Evolutionary conservation across 2,888 invertebrate genomes (phyloP).

Genomic region (Sphaerophoria taeniata): DNA sequence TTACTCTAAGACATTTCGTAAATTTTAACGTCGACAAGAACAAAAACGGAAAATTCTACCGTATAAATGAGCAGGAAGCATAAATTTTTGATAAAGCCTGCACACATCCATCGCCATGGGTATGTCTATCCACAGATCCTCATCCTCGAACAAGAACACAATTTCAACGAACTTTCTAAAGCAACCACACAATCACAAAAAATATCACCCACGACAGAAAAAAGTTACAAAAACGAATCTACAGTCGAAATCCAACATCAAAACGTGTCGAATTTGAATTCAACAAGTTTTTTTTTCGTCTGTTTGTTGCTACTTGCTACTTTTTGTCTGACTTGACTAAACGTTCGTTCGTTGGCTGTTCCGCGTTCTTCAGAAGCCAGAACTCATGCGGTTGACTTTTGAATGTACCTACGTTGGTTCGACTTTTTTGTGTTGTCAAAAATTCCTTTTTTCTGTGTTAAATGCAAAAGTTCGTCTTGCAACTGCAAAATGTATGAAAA

Average conservation of each 20-base stretch:
- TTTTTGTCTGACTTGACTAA: not conserved
- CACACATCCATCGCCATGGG: not conserved
- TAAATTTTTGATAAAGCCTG: not conserved
- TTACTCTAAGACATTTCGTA: not conserved
- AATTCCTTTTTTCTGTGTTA: slow-evolving; percentile 1
- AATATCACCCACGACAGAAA: not conserved
- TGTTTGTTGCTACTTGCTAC: slow-evolving; percentile 9
- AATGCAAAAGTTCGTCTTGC: slow-evolving; percentile 2
- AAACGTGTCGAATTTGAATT: slow-evolving; percentile 63
- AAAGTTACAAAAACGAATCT: slow-evolving; percentile 21
- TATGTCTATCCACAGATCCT: not conserved
- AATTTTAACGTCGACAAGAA: not conserved
- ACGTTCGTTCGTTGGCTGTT: not conserved
- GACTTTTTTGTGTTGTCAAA: slow-evolving; percentile 11
- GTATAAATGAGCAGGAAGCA: not conserved
- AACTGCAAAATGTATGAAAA: not conserved
- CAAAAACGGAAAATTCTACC: not conserved
- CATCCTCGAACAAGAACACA: too few relatives aligned
- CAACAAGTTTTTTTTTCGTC: slow-evolving; percentile 71
- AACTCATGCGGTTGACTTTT: slow-evolving; percentile 20
- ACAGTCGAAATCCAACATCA: slow-evolving; percentile 8
- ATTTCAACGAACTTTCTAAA: not conserved
- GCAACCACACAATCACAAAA: slow-evolving; percentile 14
- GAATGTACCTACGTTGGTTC: not conserved
- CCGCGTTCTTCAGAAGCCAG: not conserved